Base-by-base conservation (phyloP, 1,140 invertebrate genomes). In the Ctenoplectra terminalis region DNA sequence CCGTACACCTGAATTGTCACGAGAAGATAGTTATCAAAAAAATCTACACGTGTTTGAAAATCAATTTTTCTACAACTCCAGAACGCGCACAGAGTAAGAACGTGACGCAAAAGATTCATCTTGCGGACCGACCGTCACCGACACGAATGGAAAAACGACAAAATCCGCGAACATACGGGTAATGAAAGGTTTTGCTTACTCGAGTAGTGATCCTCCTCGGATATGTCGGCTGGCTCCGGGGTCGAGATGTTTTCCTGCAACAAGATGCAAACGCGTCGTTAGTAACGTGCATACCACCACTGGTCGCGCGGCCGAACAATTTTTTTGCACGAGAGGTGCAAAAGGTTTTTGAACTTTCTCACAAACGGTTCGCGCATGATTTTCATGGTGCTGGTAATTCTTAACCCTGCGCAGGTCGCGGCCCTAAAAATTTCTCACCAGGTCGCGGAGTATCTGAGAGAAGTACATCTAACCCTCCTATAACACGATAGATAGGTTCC, bases 161-260 rank as follows among this genome's bases (percentile, higher is more conserved):
- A 88, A 77, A 82, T 87, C 81, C 78, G 75, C 40, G 74, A 52
- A 60, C n/a, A 66, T 56, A 31, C 66, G 84, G 61, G 64, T 76
- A 85, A 75, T 76, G 72, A 86, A 82, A 78, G 66, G 75, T 84
- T 82, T 81, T 89, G 83, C 95, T 96, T 94, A 96, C 96, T 95
- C 87, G 95, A 94, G 89, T 95, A 96, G 84, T 96, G 96, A 87
- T 96, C 96, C 73, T 96, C 96, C 81, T 96, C 96, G 77, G 95
- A 95, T 88, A 95, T 95, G 85, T 96, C 96, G 6, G 94, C 92
- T 29, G 95, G 95, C 89, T 96, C 96, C 58, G 96, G 95, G 37
- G 95, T 96, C 29, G 94, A 94, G 86, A 96, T 92, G 89, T 96
- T 96, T 90, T 96, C 96, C 96, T 96, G 95, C 17, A 96, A 96